Percentiles rank a stretch among this genome's conserved stretches.
Conservation (phyloP, 2,888 invertebrate genomes). For the Drosophila vallismaia region DNA sequence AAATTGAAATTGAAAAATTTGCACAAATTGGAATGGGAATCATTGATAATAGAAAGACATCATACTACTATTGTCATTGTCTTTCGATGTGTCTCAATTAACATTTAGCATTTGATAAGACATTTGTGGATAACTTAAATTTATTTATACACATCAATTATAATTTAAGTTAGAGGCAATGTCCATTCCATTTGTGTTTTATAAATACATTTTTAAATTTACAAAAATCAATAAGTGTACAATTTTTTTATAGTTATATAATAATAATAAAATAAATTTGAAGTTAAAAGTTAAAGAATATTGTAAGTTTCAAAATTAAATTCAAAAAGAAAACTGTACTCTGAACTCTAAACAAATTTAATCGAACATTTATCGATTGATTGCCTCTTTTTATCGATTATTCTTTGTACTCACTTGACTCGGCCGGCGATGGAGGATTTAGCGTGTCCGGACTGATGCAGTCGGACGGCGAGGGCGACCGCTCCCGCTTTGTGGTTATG, state of each 20-base stretch:
- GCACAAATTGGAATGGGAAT: conserved; percentile 79
- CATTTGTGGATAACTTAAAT: conserved; percentile 48
- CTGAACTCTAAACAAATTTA: not conserved
- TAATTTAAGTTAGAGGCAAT: conserved; percentile 55
- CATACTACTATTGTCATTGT: conserved; percentile 1
- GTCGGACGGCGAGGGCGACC: conserved; percentile 94
- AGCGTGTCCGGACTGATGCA: conserved; percentile 95
- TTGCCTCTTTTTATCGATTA: not conserved
- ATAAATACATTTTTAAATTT: conserved; percentile 23
- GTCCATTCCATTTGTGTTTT: conserved; percentile 76
- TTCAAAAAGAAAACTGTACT: not conserved
- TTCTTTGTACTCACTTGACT: conserved; percentile 89
- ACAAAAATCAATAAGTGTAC: conserved; percentile 11
- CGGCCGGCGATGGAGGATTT: conserved; percentile 95
- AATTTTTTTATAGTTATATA: not conserved
- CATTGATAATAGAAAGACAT: conserved; percentile 51
- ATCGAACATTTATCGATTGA: conserved; percentile 9
- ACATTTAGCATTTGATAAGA: conserved; percentile 83
- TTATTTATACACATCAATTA: conserved; percentile 60
- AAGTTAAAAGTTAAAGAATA: not conserved
- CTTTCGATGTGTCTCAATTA: conserved; percentile 52
- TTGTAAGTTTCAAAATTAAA: not conserved
- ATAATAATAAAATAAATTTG: not conserved
- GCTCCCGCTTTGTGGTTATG: conserved; percentile 92
- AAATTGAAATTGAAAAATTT: conserved; percentile 27